These are phyloP conservation scores for Lepus oiostolus DNA, from an alignment of 2,797 vertebrate species.

Conservation along the genomic window DNA sequence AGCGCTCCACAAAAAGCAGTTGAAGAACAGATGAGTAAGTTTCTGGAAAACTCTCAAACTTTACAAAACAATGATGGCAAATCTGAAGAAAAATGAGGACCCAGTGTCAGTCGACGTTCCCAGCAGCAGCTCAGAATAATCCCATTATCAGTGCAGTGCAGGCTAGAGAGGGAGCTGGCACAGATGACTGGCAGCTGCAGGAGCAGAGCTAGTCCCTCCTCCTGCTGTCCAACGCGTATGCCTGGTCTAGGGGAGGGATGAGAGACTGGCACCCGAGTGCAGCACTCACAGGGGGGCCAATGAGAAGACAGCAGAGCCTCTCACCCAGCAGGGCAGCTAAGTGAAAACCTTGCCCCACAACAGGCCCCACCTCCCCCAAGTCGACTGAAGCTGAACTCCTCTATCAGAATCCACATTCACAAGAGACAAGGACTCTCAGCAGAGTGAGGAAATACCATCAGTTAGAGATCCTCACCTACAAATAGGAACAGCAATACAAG, in stretches of 20 bases:
- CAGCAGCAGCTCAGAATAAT: conserved; percentile 51
- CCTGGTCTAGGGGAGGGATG: background rate
- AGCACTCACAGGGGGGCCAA: background rate
- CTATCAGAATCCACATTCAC: background rate
- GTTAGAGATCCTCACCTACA: background rate
- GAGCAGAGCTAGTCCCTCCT: background rate
- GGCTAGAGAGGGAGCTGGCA: background rate
- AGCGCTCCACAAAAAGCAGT: background rate
- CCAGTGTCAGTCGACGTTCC: background rate
- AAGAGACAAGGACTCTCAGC: background rate
- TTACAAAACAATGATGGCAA: background rate
- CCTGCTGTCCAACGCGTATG: background rate
- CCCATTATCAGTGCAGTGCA: conserved; percentile 11
- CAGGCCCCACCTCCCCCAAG: background rate
- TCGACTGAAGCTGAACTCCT: background rate
- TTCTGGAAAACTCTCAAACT: conserved; percentile 52
- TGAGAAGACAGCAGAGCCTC: background rate
- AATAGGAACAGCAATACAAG: background rate
- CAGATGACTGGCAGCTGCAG: background rate
- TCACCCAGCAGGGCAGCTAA: background rate
- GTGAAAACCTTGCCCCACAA: background rate
- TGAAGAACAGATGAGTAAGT: conserved; percentile 26
- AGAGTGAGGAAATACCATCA: background rate
- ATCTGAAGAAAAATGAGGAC: conserved; percentile 53
- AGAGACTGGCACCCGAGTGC: background rate